Evolutionary conservation across 2,113 vertebrate species (phyloP), one percentile per base, ranked within the genome.

Genomic region (Seriola aureovittata): DNA sequence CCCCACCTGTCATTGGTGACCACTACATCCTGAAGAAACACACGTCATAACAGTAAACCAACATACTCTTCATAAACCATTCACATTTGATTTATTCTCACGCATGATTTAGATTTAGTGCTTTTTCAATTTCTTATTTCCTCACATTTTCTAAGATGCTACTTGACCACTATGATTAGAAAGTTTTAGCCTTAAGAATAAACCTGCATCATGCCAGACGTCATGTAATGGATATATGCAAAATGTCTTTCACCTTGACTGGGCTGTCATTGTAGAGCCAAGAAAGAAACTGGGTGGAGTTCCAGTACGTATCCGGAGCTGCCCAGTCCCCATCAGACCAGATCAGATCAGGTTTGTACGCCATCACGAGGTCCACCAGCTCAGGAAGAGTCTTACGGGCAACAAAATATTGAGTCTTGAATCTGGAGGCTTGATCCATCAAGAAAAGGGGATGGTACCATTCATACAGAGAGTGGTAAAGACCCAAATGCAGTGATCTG

Each of bases 241-340:
- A 54, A 21, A 5, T 38, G 38, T 44, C 19, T 68, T 32, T 62
- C 91, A 97, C 97, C 95, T 97, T 97, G 67, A 98, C 91, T 0
- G 97, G 97, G 79, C 97, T 98, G 13, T 97, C 96, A 0, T 97
- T 98, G 78, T 98, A 98, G 62, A 98, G 96, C 97, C 97, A 98
- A 76, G 97, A 93, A 57, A 98, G 94, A 84, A 98, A 98, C 25
- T 83, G 75, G 0, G 96, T 97, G 3, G 97, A 96, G 81, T 98
- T 98, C 97, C 97, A 98, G 87, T 97, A 98, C 0, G 95, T 92
- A 29, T 96, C 96, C 0, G 96, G 95, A 19, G 95, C 93, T 66
- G 97, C 97, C 97, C 96, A 97, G 52, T 97, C 97, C 36, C 97
- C 97, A 83, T 97, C 97, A 0, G 97, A 97, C 97, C 97, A 98